Evolutionary conservation across 2,797 vertebrate species (phyloP), one percentile per base, ranked within the genome.

Genomic region (Cryptoblepharus egeriae): DNA sequence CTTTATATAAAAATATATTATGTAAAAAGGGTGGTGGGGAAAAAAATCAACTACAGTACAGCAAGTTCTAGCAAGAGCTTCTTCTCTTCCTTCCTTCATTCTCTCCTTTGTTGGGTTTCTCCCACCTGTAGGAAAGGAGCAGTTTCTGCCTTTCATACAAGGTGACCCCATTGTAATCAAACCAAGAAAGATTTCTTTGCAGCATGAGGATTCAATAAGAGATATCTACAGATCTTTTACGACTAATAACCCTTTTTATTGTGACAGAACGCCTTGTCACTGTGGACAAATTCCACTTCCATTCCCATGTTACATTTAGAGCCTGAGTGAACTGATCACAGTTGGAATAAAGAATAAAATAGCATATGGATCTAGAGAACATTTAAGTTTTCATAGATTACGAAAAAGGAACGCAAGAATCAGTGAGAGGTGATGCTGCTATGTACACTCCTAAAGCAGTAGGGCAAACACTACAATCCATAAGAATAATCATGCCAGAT

Each of bases 1-100:
- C 91, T 93, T 26, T 92, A 93, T 92, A 94, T 92, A 93, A 92
- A 91, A 93, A 94, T 94, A 93, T 93, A 94, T 89, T 92, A 93
- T 92, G 92, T 92, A 92, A 83, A 92, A 88, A 91, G 83, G 49
- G 15, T 15, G 49, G 49, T 16, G 49, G 49, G 90, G 90, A 92
- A 92, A 90, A 88, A 88, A 92, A 90, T 85, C 86, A 92, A 92
- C 89, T 91, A 90, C 89, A 88, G 81, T 91, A 90, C 89, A 88
- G 81, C 89, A 87, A 88, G 89, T 92, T 92, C 90, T 86, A 91
- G 88, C 2, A 57, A 60, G 4, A 89, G 70, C 82, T 83, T 82
- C 65, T 63, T 82, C 79, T 65, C 89, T 89, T 77, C 82, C 89
- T 58, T n/a, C n/a, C n/a, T n/a, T n/a, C n/a, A n/a, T n/a, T n/a